Conservation (phyloP, 2,888 invertebrate genomes). For the Spialia ferax region DNA sequence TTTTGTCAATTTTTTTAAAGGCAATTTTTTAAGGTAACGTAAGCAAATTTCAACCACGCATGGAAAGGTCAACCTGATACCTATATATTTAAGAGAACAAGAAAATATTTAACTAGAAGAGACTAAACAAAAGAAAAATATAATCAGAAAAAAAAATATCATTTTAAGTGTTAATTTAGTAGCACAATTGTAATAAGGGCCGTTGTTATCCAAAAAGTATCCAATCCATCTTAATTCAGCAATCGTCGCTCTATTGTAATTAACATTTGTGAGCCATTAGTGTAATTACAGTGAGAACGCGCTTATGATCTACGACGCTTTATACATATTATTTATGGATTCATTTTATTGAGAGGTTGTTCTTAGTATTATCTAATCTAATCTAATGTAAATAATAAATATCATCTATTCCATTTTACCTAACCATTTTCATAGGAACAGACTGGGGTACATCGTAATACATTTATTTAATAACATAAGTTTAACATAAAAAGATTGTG, state of each 20-base stretch:
- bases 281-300: constrained; percentile 28
- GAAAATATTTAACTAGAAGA: too few relatives aligned
- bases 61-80: too few relatives aligned
- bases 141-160: not conserved
- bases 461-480: too few relatives aligned
- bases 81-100: too few relatives aligned
- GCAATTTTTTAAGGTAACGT: too few relatives aligned
- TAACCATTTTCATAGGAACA: too few relatives aligned
- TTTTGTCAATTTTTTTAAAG: too few relatives aligned
- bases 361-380: not conserved
- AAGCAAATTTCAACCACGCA: too few relatives aligned
- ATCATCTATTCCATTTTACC: too few relatives aligned
- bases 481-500: too few relatives aligned
- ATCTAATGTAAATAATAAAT: too few relatives aligned
- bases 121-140: not conserved
- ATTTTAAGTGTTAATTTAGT: not conserved
- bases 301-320: constrained; percentile 25
- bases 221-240: constrained; percentile 20
- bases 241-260: constrained; percentile 31
- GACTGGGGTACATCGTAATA: too few relatives aligned
- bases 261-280: constrained; percentile 33
- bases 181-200: not conserved
- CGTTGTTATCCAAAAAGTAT: constrained; percentile 4
- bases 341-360: not conserved
- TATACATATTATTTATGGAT: constrained; percentile 1